A percentile compares a stretch with the other conserved stretches of the same genome.
Conservation (phyloP, 30 jellyfish, hydroid and myxozoan species). For the Haliclystus octoradiatus region DNA sequence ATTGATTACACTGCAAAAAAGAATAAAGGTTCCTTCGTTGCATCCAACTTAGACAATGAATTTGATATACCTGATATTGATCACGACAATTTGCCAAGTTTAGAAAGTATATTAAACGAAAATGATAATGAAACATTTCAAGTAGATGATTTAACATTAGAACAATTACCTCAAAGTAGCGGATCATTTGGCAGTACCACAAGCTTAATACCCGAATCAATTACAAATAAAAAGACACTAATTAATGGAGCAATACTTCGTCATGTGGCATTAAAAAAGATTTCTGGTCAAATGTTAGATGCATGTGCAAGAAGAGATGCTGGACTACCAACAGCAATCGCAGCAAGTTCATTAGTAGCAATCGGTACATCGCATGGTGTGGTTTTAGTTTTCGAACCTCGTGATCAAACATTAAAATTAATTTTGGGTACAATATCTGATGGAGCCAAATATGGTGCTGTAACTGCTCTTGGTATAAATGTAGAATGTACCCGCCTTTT, state of each 20-base stretch:
- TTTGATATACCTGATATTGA: constrained; percentile 68
- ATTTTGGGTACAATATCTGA: constrained; percentile 78
- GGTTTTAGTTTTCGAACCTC: constrained; percentile 90
- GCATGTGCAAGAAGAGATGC: constrained; percentile 97
- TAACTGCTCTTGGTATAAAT: constrained; percentile 94
- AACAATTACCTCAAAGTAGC: neutral
- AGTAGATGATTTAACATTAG: constrained; percentile 18
- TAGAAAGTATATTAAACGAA: constrained; percentile 83
- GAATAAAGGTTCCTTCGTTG: constrained; percentile 47
- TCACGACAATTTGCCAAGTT: constrained; percentile 72
- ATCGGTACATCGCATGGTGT: constrained; percentile 98
- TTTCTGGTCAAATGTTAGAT: constrained; percentile 91
- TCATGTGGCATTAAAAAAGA: constrained; percentile 81
- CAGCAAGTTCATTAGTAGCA: constrained; percentile 78
- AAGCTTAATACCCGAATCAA: neutral
- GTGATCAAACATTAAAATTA: constrained; percentile 83
- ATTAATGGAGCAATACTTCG: constrained; percentile 88
- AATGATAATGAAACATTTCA: constrained; percentile 51
- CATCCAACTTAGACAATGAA: constrained; percentile 20
- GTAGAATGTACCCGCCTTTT: constrained; percentile 80
- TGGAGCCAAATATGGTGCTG: constrained; percentile 99
- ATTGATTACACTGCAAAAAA: constrained; percentile 43
- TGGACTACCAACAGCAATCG: constrained; percentile 97
- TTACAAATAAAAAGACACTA: constrained; percentile 18
- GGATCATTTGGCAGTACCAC: neutral